Evolutionary conservation across 2,797 vertebrate genomes (phyloP), one percentile per base, ranked within the genome.

Genomic region (Nothura maculosa): DNA sequence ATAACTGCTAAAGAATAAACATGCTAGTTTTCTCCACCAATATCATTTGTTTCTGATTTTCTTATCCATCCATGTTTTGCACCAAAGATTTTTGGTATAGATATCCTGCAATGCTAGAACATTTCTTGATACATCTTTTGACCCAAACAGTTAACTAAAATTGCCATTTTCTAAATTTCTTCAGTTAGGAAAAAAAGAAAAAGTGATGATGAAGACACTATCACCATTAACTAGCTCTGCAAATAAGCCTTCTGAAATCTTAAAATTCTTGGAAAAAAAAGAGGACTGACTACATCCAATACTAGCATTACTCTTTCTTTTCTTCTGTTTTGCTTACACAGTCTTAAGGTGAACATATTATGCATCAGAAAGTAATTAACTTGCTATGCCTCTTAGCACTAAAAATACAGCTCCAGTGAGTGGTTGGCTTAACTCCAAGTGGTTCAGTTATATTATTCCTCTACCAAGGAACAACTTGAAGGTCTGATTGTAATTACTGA

Each of bases 171-270:
- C 40, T 6, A 4, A n/a, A n/a, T 30, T 72, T 76, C 78, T 82
- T 45, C 14, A 64, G 11, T 34, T 68, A 72, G 28, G 12, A 68
- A 68, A 85, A 63, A 85, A 54, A 14, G 64, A 67, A 85, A 63
- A 85, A 54, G 14, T 77, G 19, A 28, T 89, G 42, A 57, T 2
- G 12, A 22, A 73, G 17, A 42, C 8, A 74, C 21, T 85, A 48
- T 54, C 68, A 50, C 24, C 86, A 70, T 28, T 87, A 85, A 80
- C 50, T 34, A 86, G 24, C 17, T 70, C 47, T 10, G 43, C 84
- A 60, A 90, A 90, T n/a, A 81, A 88, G 3, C 21, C 43, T 84
- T 79, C 76, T 19, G 24, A 87, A 91, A 86, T 81, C 78, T 67
- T 81, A 70, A 90, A 92, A 81, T 66, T 21, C 19, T 77, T 79